Evolutionary conservation across 2,113 vertebrate species (phyloP).

Genomic region (Toxotes jaculatrix): DNA sequence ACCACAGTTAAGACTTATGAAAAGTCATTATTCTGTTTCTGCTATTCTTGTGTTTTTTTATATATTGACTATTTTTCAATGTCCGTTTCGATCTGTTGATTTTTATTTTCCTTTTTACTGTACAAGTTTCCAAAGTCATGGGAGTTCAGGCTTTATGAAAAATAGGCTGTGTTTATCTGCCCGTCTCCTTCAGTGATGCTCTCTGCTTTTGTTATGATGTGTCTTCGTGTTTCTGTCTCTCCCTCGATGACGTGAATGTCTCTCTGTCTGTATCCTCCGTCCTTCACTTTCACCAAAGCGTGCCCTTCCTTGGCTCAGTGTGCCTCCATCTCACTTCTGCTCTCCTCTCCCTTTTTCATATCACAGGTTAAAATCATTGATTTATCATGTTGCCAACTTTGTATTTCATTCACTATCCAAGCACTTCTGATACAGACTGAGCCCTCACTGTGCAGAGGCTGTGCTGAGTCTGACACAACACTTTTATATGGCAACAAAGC

Average conservation of each 20-base stretch:
- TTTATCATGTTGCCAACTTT: conserved; percentile 57
- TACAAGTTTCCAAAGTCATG: conserved; percentile 63
- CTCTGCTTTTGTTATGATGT: conserved; percentile 27
- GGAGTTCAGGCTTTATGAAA: conserved; percentile 50
- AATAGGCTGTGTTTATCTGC: conserved; percentile 34
- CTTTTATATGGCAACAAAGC: conserved; percentile 74
- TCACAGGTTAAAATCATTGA: conserved; percentile 37
- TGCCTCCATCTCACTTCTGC: conserved; percentile 45
- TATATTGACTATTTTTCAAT: conserved; percentile 74
- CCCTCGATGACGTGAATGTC: background rate
- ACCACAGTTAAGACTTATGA: conserved; percentile 65
- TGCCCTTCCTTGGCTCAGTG: conserved; percentile 52
- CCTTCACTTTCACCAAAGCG: conserved; percentile 66
- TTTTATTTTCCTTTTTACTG: conserved; percentile 53
- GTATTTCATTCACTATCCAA: conserved; percentile 39
- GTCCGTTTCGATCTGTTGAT: conserved; percentile 67
- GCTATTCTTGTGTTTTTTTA: conserved; percentile 70
- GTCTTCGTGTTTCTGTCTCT: conserved; percentile 20
- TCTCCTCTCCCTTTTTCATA: conserved; percentile 14
- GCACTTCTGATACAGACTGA: conserved; percentile 48
- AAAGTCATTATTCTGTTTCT: conserved; percentile 59
- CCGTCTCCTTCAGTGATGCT: conserved; percentile 37
- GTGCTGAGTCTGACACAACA: conserved; percentile 28
- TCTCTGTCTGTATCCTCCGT: conserved; percentile 25
- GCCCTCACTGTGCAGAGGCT: conserved; percentile 28